Evolutionary conservation across 2,113 vertebrate species (phyloP), one percentile per base, ranked within the genome.

Genomic region (Xenus cinereus): DNA sequence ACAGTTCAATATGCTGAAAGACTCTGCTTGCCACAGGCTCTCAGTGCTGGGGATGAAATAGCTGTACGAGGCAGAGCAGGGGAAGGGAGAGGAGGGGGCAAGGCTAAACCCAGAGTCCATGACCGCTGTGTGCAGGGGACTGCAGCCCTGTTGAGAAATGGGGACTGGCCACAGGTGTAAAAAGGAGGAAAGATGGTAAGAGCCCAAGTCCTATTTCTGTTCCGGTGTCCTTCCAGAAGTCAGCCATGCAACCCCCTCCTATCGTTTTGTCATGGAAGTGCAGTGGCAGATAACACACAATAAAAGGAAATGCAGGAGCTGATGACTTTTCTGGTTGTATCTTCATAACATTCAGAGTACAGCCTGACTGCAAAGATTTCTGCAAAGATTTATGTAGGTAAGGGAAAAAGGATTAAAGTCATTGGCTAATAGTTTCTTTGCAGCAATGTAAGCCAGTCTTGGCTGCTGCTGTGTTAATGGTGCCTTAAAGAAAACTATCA

Each of bases 401-500:
- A 54, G 43, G 37, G 28, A 53, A 79, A 64, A 94, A 77, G 4
- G 14, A 67, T 74, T 89, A 45, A 82, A 59, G 10, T 87, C 0
- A 0, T 32, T 71, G 26, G 13, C 18, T 74, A 74, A 35, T 67
- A 54, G 39, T 78, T 82, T 75, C 10, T 87, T 90, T 85, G 48
- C 37, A 69, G 56, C 15, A 39, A 5, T 39, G 26, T 92, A 77
- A 93, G 35, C 20, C 26, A 56, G 26, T 80, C 54, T 88, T 92
- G 48, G 37, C 57, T 81, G 30, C 72, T 89, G 51, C 64, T 86
- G 28, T 77, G 82, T 74, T 94, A 80, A 86, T 83, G 63, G 21
- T 73, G 30, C n/a, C 68, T 92, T 87, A 64, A 90, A 89, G 56
- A 82, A 91, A 93, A 41, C 33, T 84, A 41, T 87, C 64, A 75